Base-by-base conservation (phyloP, 2,888 invertebrate genomes). In the Junonia oenone region DNA sequence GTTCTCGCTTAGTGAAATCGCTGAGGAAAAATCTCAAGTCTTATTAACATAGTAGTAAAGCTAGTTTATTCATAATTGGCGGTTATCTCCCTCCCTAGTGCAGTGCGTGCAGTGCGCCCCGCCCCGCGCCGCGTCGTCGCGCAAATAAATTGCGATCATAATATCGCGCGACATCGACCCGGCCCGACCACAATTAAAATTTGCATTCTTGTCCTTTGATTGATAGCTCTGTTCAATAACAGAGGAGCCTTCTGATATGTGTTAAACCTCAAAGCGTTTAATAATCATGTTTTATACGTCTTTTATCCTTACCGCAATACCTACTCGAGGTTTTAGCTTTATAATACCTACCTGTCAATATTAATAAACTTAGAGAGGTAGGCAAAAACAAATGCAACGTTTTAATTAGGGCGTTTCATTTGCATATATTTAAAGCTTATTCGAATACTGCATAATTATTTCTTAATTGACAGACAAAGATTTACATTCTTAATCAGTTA, bases 61-160 rank as follows among this genome's bases (percentile, higher is more conserved):
- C 89, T 86, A 81, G 88, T 89, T 86, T 87, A 83, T 82, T 87
- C 81, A 85, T 88, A 90, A 88, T 86, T 88, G 83, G 76, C 78
- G 76, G 81, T 78, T 78, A 74, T 75, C 75, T 78, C 82, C 80
- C 81, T 71, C 83, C 77, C 76, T 63, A 63, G 72, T 66, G 72
- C 68, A 67, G 70, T 71, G 74, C 72, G 72, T 69, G 75, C 75
- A 70, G 66, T 62, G 63, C 61, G 73, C 73, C 67, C 78, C 76
- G 74, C 76, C 74, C 75, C 72, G 72, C 68, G 65, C 65, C 68
- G 63, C 69, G 64, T 54, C 67, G 72, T 72, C 68, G 71, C 66
- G 72, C 71, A 75, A 81, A 85, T 82, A 82, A 79, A 84, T 83
- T 78, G 79, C 75, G 65, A 75, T 72, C 76, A 78, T 85, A 84